phyloP scores from a whole-genome alignment of 2,888 invertebrate genomes.

The Malthinus seriepunctatus region DNA sequence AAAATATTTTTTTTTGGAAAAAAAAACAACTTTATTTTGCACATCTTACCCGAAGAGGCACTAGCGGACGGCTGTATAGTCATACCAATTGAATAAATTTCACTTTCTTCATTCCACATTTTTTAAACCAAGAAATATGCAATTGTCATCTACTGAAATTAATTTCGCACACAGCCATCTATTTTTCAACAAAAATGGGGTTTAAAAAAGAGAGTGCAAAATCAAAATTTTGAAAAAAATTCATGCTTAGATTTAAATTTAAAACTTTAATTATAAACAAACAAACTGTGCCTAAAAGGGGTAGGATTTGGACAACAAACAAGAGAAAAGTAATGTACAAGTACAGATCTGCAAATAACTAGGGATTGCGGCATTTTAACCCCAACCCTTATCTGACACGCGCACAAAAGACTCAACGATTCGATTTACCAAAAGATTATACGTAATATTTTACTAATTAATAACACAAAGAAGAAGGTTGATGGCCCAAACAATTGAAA shows the following conservation, averaged over 20 bases:
- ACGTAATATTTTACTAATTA: background rate
- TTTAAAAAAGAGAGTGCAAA: slow-evolving; percentile 8
- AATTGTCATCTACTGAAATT: slow-evolving; percentile 23
- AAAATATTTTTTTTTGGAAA: background rate
- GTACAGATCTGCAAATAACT: slow-evolving; percentile 16
- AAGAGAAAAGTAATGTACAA: slow-evolving; percentile 4
- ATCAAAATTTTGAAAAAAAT: background rate
- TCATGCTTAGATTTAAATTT: background rate
- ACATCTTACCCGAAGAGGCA: slow-evolving; percentile 71
- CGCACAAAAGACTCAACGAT: slow-evolving; percentile 24
- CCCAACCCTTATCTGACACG: slow-evolving; percentile 20
- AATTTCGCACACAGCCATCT: slow-evolving; percentile 12
- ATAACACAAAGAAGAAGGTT: background rate
- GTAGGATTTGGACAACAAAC: slow-evolving; percentile 2
- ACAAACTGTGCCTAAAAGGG: slow-evolving; percentile 2
- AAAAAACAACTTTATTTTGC: slow-evolving; percentile 3
- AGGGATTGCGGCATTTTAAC: slow-evolving; percentile 28
- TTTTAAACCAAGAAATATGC: slow-evolving; percentile 23
- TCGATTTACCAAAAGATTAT: slow-evolving; percentile 12
- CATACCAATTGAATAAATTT: slow-evolving; percentile 88
- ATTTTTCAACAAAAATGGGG: slow-evolving; percentile 6
- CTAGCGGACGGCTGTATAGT: slow-evolving; percentile 72
- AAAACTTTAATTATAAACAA: background rate
- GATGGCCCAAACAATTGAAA: background rate
- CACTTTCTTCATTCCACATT: slow-evolving; percentile 74